Percentiles rank a stretch among this genome's conserved stretches.
Evolutionary conservation across 2,797 vertebrate genomes (phyloP).

Genomic region (Sebastes jordani): DNA sequence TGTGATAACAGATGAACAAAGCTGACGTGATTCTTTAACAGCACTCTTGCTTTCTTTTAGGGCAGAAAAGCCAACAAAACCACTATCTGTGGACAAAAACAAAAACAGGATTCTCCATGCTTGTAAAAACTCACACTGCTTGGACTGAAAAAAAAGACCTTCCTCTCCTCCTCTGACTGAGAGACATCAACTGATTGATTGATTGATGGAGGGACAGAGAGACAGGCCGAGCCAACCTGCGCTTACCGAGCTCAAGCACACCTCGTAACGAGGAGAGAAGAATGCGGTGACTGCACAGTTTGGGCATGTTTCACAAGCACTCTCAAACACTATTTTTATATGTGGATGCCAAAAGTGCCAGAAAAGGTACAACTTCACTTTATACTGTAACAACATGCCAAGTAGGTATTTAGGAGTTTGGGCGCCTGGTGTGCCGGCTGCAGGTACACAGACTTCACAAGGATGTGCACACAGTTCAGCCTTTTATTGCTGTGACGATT

Average conservation of each 20-base stretch:
- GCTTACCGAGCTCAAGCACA: conserved; percentile 10
- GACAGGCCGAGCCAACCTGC: conserved; percentile 4
- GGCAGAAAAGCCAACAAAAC: conserved; percentile 10
- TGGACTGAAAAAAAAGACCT: neutral
- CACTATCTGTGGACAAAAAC: neutral
- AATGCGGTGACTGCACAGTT: conserved; percentile 45
- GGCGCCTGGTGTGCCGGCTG: neutral
- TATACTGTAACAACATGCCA: conserved; percentile 6
- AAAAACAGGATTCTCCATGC: neutral
- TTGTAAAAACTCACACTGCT: conserved; percentile 5
- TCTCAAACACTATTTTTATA: conserved; percentile 11
- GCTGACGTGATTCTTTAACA: neutral
- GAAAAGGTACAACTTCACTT: conserved; percentile 29
- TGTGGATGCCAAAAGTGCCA: conserved; percentile 15
- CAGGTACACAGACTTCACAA: neutral
- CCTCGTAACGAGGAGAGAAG: conserved; percentile 38
- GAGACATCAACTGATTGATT: conserved; percentile 3
- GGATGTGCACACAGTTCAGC: neutral
- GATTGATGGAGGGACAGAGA: conserved; percentile 23
- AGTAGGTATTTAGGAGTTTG: conserved; percentile 29
- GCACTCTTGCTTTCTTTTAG: conserved; percentile 12
- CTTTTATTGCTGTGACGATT: neutral
- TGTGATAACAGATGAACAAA: conserved; percentile 1
- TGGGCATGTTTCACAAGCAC: conserved; percentile 38
- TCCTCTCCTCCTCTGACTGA: neutral